Percentiles rank a stretch among this genome's conserved stretches.
Conservation (phyloP, 2,113 vertebrate genomes). For the Cebus imitator region DNA sequence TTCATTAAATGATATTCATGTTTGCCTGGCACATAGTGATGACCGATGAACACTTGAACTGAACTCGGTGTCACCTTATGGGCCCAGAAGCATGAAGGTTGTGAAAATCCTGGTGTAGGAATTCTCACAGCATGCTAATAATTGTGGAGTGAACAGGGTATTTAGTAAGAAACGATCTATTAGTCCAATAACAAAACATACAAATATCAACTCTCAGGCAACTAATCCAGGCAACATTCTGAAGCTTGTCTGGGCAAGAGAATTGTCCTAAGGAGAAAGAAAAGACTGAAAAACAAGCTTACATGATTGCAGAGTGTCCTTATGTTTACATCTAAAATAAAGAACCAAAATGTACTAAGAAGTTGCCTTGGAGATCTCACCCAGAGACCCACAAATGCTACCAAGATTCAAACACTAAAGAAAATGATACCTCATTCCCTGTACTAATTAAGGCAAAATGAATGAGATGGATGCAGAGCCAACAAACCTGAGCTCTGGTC, state of each 20-base stretch:
- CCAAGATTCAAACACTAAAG: background rate
- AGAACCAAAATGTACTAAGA: constrained; percentile 29
- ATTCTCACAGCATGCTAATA: constrained; percentile 43
- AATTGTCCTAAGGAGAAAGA: constrained; percentile 49
- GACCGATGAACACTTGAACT: constrained; percentile 37
- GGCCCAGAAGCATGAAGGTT: background rate
- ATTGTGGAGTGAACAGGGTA: constrained; percentile 5
- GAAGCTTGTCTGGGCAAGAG: constrained; percentile 58
- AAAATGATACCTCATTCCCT: constrained; percentile 17
- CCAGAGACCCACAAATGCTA: background rate
- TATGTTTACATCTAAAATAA: constrained; percentile 52
- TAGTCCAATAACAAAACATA: constrained; percentile 50
- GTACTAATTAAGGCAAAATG: background rate
- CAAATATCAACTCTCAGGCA: constrained; percentile 58
- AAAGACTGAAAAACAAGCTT: constrained; percentile 37
- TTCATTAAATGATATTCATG: background rate
- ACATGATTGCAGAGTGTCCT: background rate
- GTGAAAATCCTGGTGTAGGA: constrained; percentile 49
- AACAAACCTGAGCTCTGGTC: background rate
- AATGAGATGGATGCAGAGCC: background rate
- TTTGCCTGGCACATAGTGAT: constrained; percentile 16
- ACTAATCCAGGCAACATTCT: constrained; percentile 67
- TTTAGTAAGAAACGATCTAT: constrained; percentile 56
- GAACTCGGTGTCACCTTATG: constrained; percentile 25
- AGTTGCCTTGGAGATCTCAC: constrained; percentile 57